Evolutionary conservation across 2,113 vertebrate species (phyloP), one percentile per base, ranked within the genome.

Genomic region (Rhabdomys dilectus): DNA sequence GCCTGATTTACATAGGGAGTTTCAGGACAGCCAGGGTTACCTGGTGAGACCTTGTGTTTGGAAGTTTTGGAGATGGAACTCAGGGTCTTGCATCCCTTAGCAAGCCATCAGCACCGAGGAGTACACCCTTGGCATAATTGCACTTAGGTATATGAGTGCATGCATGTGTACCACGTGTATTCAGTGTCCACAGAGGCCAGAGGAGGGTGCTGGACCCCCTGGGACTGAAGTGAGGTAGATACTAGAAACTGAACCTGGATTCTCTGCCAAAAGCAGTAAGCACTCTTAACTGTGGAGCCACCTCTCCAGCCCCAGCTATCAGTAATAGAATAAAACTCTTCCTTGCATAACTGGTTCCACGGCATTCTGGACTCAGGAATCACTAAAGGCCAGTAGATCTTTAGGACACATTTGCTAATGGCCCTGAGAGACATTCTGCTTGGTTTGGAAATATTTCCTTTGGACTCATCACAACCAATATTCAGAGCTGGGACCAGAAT

Each of bases 371-470:
- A 45, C 8, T 56, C 34, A 19, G 19, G 21, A 87, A 66, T 24
- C n/a, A 34, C n/a, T 56, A 34, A 66, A 66, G 24, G 22, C 24
- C 22, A 34, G 6, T 34, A 34, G n/a, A 24, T 39, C 34, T 4
- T 34, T 51, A 29, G 19, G 29, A 17, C 48, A 15, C 53, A 56
- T 45, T 91, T 91, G 53, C 39, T 70, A 89, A 7, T 60, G n/a
- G 9, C 36, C 26, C 12, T 3, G 13, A 51, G 36, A 36, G 24
- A 34, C 19, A 29, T 91, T 56, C 24, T 56, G 34, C 24, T 95
- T 89, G 77, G 77, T 91, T 73, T 80, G 53, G 56, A 91, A 92
- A 73, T 22, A 77, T 36, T 93, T 36, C 68, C 36, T 96, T 91
- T 56, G 66, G 66, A 56, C 21, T 66, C 70, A 81, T 45, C 34